These are phyloP conservation scores for Pangasius macronema DNA, from an alignment of 2,797 vertebrate species.

Conservation along the genomic window DNA sequence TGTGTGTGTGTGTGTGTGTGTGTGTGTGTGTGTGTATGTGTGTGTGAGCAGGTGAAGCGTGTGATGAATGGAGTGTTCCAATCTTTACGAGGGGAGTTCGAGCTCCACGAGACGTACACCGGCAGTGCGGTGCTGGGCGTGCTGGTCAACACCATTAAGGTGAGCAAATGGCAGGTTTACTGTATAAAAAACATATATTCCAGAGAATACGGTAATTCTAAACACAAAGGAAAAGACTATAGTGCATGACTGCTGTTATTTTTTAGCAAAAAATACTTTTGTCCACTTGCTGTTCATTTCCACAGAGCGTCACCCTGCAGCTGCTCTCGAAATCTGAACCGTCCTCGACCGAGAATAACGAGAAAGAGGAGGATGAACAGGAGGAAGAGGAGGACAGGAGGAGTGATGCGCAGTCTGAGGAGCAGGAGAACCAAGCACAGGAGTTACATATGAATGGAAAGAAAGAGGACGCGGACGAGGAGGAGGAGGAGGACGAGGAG, in stretches of 20 bases:
- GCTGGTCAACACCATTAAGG: conserved; percentile 91
- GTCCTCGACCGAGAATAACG: conserved; percentile 32
- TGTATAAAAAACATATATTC: neutral
- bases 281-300: neutral
- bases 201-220: neutral
- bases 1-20: conserved; percentile 5
- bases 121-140: conserved; percentile 82
- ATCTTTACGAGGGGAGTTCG: conserved; percentile 87
- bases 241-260: neutral
- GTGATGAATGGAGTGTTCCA: conserved; percentile 97
- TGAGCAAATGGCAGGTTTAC: conserved; percentile 50
- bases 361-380: conserved; percentile 41
- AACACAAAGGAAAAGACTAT: neutral
- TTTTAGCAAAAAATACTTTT: neutral
- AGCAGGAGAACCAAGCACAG: conserved; percentile 41
- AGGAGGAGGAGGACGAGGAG: conserved; percentile 53
- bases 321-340: conserved; percentile 63
- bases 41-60: conserved; percentile 84
- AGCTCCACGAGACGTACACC: conserved; percentile 82
- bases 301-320: conserved; percentile 76
- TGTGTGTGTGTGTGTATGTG: conserved; percentile 20
- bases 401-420: conserved; percentile 22
- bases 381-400: conserved; percentile 38
- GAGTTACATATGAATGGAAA: conserved; percentile 64
- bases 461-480: conserved; percentile 33